These are phyloP conservation scores for Reticulitermes speratus DNA, from an alignment of 1,140 invertebrate species.

Conservation along the genomic window DNA sequence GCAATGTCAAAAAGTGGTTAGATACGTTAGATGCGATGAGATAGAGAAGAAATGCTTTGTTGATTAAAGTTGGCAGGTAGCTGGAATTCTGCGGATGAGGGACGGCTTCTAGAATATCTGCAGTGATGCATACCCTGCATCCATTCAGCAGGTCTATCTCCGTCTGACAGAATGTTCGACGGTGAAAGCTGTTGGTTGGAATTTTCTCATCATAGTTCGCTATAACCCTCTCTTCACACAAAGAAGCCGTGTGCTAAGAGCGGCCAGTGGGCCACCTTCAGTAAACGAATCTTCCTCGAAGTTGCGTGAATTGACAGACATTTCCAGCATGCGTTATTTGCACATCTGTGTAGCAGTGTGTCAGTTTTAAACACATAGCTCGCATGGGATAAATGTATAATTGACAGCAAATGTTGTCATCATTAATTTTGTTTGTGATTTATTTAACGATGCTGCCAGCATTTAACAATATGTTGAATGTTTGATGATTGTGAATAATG, in stretches of 20 bases:
- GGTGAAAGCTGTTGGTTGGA: neutral
- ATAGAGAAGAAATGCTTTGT: neutral
- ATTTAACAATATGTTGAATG: no score
- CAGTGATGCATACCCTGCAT: neutral
- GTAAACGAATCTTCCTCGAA: neutral
- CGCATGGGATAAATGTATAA: no score
- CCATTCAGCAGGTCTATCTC: neutral
- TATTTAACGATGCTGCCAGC: no score
- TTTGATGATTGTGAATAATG: no score
- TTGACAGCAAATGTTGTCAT: no score
- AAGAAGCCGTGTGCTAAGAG: neutral
- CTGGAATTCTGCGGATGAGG: neutral
- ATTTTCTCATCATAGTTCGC: neutral
- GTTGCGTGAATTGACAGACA: no score
- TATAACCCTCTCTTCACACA: neutral
- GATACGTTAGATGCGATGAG: neutral
- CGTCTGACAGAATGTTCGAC: neutral
- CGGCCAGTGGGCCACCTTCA: neutral
- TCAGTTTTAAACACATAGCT: no score
- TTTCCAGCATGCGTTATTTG: no score
- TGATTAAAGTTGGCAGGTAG: neutral
- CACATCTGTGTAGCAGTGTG: no score
- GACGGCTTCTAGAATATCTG: neutral
- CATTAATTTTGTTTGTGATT: no score
- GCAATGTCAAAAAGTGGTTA: neutral